Base-by-base conservation (phyloP, 2,888 invertebrate genomes). In the Nudaria mundana region DNA sequence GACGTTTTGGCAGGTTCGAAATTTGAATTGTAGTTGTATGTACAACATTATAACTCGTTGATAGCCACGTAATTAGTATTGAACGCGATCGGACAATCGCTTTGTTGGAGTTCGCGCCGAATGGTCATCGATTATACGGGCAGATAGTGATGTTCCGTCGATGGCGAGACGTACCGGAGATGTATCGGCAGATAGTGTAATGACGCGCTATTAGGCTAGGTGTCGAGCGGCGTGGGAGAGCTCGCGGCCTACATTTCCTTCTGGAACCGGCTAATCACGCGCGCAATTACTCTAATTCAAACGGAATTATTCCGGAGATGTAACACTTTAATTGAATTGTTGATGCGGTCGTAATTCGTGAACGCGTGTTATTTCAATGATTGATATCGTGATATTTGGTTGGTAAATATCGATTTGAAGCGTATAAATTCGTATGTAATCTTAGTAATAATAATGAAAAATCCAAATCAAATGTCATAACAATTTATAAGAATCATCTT, bases 251-350 rank as follows among this genome's bases (percentile, higher is more conserved):
- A 86, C 82, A 80, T 85, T 71, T 59, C 61, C 64, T 66, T 63
- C 63, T 56, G 56, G 64, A 69, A 69, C 70, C 63, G 59, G 59
- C 76, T 80, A 81, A 84, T 83, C 79, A 80, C 76, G 71, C 74
- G 69, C 67, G 71, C 84, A 81, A 83, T 86, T 84, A 85, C 82
- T 84, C 82, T 81, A 82, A 85, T 85, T 83, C 81, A 71, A 73
- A 65, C 71, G 58, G 74, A 81, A 83, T 83, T 80, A 80, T 77
- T 73, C 68, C 70, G 67, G 58, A 68, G 54, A 76, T 72, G 80
- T 77, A 82, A 79, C 79, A 76, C 71, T 79, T 80, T 82, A 85
- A 83, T 84, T 85, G 81, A 81, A 83, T 79, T 78, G 81, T 76
- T 78, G 77, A 72, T 62, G 60, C 56, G 66, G 52, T 48, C 36